Evolutionary conservation across 2,797 vertebrate species (phyloP).

Genomic region (Phataginus tricuspis): DNA sequence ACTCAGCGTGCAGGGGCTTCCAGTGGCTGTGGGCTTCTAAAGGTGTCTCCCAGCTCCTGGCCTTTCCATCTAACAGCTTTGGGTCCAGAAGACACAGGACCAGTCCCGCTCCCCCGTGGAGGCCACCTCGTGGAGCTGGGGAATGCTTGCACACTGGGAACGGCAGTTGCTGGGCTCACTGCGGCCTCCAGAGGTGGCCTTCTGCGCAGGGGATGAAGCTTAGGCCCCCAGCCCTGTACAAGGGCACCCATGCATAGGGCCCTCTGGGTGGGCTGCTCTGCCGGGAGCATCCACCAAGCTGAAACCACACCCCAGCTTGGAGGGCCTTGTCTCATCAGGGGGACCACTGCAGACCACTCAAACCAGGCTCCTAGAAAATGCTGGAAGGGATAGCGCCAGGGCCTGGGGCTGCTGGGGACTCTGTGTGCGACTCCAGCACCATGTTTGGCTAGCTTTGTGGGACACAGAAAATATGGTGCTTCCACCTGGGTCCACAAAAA

Average conservation of each 20-base stretch:
- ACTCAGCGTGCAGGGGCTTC: background rate
- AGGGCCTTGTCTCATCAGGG: background rate
- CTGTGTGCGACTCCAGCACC: background rate
- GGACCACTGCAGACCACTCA: background rate
- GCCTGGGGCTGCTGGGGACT: background rate
- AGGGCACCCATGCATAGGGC: background rate
- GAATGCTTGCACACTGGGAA: rapidly evolving
- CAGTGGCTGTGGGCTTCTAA: background rate
- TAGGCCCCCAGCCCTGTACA: background rate
- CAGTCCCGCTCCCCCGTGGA: background rate
- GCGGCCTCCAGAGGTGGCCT: background rate
- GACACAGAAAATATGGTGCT: background rate
- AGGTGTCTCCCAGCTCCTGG: too few relatives aligned
- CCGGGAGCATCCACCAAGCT: background rate
- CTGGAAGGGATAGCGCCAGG: background rate
- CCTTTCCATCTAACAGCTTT: background rate
- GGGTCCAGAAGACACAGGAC: background rate
- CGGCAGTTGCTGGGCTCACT: background rate
- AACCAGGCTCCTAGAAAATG: background rate
- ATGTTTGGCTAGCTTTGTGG: background rate
- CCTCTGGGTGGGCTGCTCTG: background rate
- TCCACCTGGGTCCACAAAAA: background rate
- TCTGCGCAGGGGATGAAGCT: too few relatives aligned
- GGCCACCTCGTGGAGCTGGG: background rate
- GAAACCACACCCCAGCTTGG: background rate